Evolutionary conservation across 1,140 invertebrate species (phyloP).

Genomic region (Cydia pomonella): DNA sequence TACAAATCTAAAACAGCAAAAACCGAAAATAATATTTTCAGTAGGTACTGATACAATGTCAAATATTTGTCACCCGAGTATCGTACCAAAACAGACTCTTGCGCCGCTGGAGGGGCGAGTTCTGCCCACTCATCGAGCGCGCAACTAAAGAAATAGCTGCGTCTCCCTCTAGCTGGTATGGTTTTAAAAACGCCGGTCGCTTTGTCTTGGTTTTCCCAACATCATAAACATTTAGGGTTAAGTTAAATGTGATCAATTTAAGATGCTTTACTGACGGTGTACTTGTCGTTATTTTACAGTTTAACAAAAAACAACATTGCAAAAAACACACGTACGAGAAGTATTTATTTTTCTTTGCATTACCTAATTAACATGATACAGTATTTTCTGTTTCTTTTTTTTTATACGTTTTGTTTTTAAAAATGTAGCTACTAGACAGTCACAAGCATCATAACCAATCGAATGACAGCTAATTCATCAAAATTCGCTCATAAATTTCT

Average conservation of each 20-base stretch:
- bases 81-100: conserved; percentile 68
- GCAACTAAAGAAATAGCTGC: conserved; percentile 55
- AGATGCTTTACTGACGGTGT: conserved; percentile 2
- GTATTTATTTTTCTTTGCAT: no score
- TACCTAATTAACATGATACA: no score
- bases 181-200: conserved; percentile 38
- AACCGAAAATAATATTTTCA: conserved; percentile 24
- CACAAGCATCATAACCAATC: no score
- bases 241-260: conserved; percentile 23
- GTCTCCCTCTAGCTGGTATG: conserved; percentile 55
- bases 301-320: background rate
- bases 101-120: conserved; percentile 68
- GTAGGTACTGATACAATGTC: conserved; percentile 38
- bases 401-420: no score
- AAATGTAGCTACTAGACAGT: no score
- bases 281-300: background rate
- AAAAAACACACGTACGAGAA: no score
- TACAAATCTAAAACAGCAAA: background rate
- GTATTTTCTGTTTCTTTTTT: no score
- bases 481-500: no score
- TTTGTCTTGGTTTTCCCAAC: conserved; percentile 34
- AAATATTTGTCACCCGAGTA: conserved; percentile 67
- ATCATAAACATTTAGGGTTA: conserved; percentile 18
- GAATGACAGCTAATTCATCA: no score
- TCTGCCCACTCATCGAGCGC: conserved; percentile 62